Evolutionary conservation across 2,797 vertebrate species (phyloP).

Genomic region (Semotilus atromaculatus): DNA sequence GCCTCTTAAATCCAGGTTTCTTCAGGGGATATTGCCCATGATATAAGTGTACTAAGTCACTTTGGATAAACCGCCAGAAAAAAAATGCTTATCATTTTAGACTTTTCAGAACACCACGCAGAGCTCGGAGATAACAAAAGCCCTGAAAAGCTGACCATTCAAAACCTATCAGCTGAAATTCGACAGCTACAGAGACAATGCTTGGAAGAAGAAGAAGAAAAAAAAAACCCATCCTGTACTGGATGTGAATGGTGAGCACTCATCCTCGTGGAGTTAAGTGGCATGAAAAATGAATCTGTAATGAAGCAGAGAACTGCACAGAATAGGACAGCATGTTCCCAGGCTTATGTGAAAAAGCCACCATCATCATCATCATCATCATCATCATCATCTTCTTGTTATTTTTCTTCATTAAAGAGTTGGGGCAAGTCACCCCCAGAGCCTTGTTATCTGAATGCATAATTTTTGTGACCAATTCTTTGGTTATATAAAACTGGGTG

Average conservation of each 20-base stretch:
- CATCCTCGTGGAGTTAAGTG: constrained; percentile 24
- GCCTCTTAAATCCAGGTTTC: background rate
- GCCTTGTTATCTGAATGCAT: constrained; percentile 28
- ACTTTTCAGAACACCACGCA: constrained; percentile 16
- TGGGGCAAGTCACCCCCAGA: constrained; percentile 43
- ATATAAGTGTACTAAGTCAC: constrained; percentile 38
- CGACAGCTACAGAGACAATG: constrained; percentile 5
- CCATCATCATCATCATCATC: background rate
- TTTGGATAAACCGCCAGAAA: constrained; percentile 8
- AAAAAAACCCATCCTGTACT: background rate
- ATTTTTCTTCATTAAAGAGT: constrained; percentile 28
- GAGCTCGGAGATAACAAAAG: constrained; percentile 32
- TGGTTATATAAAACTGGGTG: background rate
- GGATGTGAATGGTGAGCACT: constrained; percentile 27
- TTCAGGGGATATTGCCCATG: background rate
- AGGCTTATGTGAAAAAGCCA: constrained; percentile 19
- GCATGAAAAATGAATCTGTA: constrained; percentile 41
- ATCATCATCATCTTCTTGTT: background rate
- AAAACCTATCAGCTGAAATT: constrained; percentile 9
- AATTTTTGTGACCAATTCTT: background rate
- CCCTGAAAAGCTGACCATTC: constrained; percentile 18
- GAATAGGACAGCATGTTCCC: constrained; percentile 38
- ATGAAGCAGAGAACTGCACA: constrained; percentile 25
- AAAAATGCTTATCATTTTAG: constrained; percentile 17
- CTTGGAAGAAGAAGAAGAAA: background rate